phyloP scores from a whole-genome alignment of 2,888 invertebrate genomes.

The Pemphredon lugubris region DNA sequence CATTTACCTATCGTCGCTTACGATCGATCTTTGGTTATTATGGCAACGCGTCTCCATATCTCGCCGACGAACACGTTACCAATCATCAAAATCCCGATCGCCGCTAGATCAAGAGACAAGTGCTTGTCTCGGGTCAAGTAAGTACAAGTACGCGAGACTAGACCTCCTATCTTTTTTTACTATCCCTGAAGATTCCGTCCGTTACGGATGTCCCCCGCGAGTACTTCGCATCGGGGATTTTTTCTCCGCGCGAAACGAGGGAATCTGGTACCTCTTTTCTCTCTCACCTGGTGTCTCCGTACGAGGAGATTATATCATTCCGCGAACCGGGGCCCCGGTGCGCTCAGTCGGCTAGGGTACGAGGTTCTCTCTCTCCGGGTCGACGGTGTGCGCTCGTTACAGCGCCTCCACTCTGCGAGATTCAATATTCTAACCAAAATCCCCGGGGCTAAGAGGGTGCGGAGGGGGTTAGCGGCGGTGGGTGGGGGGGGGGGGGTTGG shows the following conservation, averaged over 20 bases:
- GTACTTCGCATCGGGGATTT: not conserved
- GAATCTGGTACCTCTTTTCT: not conserved
- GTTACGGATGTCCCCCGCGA: not conserved
- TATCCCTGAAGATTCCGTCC: no score
- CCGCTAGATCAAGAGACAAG: not conserved
- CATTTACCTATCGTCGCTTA: no score
- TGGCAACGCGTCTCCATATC: no score
- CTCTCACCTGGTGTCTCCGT: constrained; percentile 28
- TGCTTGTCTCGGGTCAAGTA: no score
- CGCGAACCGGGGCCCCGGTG: constrained; percentile 35
- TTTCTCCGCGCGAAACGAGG: no score
- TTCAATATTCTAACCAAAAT: constrained; percentile 81
- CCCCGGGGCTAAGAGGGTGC: constrained; percentile 77
- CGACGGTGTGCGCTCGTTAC: constrained; percentile 77
- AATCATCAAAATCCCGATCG: not conserved
- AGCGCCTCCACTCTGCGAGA: constrained; percentile 78
- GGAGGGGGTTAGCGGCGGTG: constrained; percentile 13
- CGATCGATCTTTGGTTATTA: no score
- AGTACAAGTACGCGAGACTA: no score
- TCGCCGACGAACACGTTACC: not conserved
- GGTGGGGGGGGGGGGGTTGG: constrained; percentile 28
- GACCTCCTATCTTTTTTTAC: no score
- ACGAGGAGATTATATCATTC: constrained; percentile 56
- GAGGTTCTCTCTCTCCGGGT: constrained; percentile 63
- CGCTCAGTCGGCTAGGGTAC: constrained; percentile 39